Conservation (phyloP, 2,113 vertebrate species). For the Dicaeum eximium region DNA sequence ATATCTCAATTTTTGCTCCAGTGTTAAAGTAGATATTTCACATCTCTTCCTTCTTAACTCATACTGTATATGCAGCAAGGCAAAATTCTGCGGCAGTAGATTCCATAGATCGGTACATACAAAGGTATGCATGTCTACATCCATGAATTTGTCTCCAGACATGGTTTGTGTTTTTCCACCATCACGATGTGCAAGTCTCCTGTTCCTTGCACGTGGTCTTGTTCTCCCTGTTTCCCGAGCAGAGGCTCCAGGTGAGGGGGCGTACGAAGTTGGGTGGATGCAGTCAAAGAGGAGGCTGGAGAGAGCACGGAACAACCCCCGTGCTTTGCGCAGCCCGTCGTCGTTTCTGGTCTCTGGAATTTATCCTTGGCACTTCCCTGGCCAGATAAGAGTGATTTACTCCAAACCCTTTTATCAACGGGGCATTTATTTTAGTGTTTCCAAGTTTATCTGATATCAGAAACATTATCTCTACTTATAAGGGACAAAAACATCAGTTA, state of each 20-base stretch:
- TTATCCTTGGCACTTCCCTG: neutral
- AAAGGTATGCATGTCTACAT: neutral
- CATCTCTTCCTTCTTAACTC: neutral
- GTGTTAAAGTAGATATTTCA: neutral
- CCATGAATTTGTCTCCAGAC: neutral
- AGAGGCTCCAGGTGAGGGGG: rapidly evolving
- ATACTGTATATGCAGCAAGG: neutral
- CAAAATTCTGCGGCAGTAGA: neutral
- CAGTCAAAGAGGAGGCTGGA: neutral
- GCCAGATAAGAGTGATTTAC: neutral
- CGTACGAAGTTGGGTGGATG: rapidly evolving
- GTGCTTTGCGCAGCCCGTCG: rapidly evolving
- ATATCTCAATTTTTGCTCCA: neutral
- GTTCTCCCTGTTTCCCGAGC: neutral
- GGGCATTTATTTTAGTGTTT: neutral
- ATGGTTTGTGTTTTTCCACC: neutral
- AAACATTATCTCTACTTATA: neutral
- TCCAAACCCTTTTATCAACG: neutral
- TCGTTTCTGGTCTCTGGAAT: neutral
- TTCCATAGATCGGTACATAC: neutral
- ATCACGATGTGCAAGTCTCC: neutral
- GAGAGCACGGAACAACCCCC: neutral
- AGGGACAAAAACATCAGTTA: neutral
- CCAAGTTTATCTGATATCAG: neutral
- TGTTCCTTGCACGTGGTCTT: neutral